Conservation (phyloP, 1,140 invertebrate genomes). For the Drosophila melanica region DNA sequence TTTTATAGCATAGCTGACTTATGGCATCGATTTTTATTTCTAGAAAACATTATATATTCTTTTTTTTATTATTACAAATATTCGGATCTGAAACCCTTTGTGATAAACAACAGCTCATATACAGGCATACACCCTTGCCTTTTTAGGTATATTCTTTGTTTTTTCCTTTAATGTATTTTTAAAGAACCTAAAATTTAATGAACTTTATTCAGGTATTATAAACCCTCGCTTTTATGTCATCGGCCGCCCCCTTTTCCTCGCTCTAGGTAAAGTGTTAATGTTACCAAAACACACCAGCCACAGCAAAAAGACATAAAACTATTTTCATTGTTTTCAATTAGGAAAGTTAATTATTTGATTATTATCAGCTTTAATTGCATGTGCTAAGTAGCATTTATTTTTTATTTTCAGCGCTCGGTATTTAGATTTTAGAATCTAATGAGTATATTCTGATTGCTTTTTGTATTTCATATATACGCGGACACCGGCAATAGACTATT, state of each 20-base stretch:
- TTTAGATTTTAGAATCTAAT: slow-evolving; percentile 27
- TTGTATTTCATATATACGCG: slow-evolving; percentile 18
- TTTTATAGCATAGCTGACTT: slow-evolving; percentile 67
- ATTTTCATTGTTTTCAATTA: slow-evolving; percentile 83
- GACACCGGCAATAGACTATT: slow-evolving; percentile 14
- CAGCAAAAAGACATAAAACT: slow-evolving; percentile 44
- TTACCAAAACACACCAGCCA: slow-evolving; percentile 65
- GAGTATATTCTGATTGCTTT: slow-evolving; percentile 65
- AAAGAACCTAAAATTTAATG: slow-evolving; percentile 76
- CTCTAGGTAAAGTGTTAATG: slow-evolving; percentile 69
- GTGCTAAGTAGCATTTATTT: slow-evolving; percentile 18
- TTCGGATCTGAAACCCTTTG: slow-evolving; percentile 1
- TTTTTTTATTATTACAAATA: slow-evolving; percentile 64
- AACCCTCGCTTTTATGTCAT: slow-evolving; percentile 38
- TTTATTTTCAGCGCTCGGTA: slow-evolving; percentile 22
- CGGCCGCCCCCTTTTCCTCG: slow-evolving; percentile 29
- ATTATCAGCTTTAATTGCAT: slow-evolving; percentile 78
- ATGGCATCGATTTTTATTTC: slow-evolving; percentile 76
- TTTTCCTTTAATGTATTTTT: slow-evolving; percentile 67
- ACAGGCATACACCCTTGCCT: slow-evolving; percentile 26
- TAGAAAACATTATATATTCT: slow-evolving; percentile 78
- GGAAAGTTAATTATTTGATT: slow-evolving; percentile 83
- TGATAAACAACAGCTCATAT: slow-evolving; percentile 35
- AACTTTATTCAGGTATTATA: slow-evolving; percentile 44
- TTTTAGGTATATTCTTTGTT: slow-evolving; percentile 48